phyloP scores from a whole-genome alignment of 1,140 invertebrate species.

The Spodoptera frugiperda region DNA sequence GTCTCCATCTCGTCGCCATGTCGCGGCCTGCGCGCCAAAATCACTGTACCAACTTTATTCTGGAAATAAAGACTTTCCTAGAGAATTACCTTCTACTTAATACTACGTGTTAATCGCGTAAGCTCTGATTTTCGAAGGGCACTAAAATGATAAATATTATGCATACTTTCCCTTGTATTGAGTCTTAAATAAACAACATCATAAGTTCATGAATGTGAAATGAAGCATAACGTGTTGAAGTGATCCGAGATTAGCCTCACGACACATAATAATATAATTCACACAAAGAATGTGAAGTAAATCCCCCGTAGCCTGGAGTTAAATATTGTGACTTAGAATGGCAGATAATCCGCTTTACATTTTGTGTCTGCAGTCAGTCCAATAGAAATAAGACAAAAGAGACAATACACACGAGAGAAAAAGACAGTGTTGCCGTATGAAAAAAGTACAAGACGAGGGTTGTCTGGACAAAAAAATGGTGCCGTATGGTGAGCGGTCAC shows the following conservation, averaged over 20 bases:
- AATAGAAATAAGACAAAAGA: constrained; percentile 39
- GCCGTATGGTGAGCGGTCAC: constrained; percentile 59
- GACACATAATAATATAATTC: background rate
- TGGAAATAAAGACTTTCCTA: background rate
- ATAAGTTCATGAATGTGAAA: too few species aligned
- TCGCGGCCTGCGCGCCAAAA: constrained; percentile 54
- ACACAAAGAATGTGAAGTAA: constrained; percentile 32
- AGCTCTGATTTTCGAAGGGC: too few species aligned
- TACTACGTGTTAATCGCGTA: too few species aligned
- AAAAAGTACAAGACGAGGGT: constrained; percentile 55
- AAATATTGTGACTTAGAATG: constrained; percentile 35
- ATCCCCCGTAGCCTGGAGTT: background rate
- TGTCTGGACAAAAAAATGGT: constrained; percentile 56
- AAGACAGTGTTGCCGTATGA: constrained; percentile 55
- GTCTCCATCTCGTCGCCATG: constrained; percentile 74
- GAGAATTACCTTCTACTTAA: background rate
- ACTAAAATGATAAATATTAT: too few species aligned
- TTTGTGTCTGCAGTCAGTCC: constrained; percentile 10
- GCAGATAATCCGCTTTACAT: constrained; percentile 33
- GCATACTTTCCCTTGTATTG: too few species aligned
- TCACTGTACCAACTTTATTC: constrained; percentile 28
- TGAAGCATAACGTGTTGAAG: too few species aligned
- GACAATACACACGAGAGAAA: constrained; percentile 44
- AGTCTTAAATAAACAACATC: too few species aligned
- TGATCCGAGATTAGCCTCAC: too few species aligned